Evolutionary conservation across 2,888 invertebrate species (phyloP).

Genomic region (Cacoxenus indagator): DNA sequence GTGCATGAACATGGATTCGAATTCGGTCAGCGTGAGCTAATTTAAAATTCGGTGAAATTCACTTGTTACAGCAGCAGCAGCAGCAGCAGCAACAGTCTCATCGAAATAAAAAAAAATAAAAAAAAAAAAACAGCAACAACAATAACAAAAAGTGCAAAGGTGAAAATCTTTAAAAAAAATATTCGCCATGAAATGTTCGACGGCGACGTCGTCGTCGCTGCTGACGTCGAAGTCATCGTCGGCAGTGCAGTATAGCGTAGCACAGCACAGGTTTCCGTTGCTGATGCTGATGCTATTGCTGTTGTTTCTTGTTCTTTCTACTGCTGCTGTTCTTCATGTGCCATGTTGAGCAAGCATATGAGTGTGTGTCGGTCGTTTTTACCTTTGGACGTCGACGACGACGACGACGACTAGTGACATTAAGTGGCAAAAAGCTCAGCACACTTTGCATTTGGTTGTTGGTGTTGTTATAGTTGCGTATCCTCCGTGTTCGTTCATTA

Average conservation of each 20-base stretch:
- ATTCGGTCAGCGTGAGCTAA: background rate
- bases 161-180: constrained; percentile 41
- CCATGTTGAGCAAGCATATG: background rate
- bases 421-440: constrained; percentile 53
- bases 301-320: background rate
- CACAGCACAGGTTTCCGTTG: no score
- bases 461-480: background rate
- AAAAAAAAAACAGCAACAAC: no score
- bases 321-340: background rate
- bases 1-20: background rate
- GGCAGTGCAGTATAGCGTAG: background rate
- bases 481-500: background rate
- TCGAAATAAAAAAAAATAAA: constrained; percentile 22
- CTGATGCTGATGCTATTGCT: no score
- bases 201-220: background rate
- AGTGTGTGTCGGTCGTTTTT: background rate
- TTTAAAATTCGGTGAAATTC: background rate
- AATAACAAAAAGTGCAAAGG: constrained; percentile 53
- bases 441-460: constrained; percentile 37
- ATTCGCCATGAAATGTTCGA: background rate
- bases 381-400: background rate
- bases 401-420: constrained; percentile 47
- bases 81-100: background rate
- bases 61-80: background rate
- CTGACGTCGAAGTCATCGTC: background rate